Conservation (phyloP, 2,888 invertebrate genomes). For the Dynastes maya region DNA sequence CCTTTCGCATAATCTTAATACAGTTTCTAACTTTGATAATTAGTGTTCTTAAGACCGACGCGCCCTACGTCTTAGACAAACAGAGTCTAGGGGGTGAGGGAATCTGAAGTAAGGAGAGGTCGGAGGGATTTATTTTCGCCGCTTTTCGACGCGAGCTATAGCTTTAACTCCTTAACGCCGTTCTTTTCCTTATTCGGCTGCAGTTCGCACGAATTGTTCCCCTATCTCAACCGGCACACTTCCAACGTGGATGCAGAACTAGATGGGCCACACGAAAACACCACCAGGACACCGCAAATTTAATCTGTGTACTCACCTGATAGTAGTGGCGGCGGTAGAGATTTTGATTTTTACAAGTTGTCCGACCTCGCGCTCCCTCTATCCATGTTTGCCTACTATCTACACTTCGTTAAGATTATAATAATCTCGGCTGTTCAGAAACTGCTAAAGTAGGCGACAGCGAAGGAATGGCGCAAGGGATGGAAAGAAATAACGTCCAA, state of each 20-base stretch:
- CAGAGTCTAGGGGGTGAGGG: conserved; percentile 59
- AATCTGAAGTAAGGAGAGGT: not conserved
- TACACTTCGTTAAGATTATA: conserved; percentile 32
- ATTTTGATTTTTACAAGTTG: conserved; percentile 39
- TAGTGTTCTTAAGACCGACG: conserved; percentile 70
- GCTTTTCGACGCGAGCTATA: conserved; percentile 52
- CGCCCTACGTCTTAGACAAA: conserved; percentile 66
- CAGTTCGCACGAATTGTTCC: conserved; percentile 39
- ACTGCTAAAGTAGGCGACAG: conserved; percentile 4
- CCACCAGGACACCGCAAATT: conserved; percentile 46
- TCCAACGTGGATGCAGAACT: conserved; percentile 28
- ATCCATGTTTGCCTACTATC: conserved; percentile 25
- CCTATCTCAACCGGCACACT: not conserved
- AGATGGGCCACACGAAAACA: conserved; percentile 14
- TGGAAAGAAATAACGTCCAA: not conserved
- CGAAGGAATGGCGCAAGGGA: not conserved
- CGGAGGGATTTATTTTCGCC: conserved; percentile 67
- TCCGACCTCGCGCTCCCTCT: conserved; percentile 8
- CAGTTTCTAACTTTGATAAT: conserved; percentile 72
- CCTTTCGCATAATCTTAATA: conserved; percentile 70
- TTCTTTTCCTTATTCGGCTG: conserved; percentile 48
- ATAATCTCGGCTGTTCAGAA: conserved; percentile 9
- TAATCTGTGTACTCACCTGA: conserved; percentile 61
- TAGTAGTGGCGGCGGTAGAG: conserved; percentile 54
- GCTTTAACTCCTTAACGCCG: conserved; percentile 55